Percentiles rank a stretch among this genome's conserved stretches.
These are phyloP conservation scores for Aphis craccivora DNA, from an alignment of 1,140 invertebrate genomes.

Conservation along the genomic window DNA sequence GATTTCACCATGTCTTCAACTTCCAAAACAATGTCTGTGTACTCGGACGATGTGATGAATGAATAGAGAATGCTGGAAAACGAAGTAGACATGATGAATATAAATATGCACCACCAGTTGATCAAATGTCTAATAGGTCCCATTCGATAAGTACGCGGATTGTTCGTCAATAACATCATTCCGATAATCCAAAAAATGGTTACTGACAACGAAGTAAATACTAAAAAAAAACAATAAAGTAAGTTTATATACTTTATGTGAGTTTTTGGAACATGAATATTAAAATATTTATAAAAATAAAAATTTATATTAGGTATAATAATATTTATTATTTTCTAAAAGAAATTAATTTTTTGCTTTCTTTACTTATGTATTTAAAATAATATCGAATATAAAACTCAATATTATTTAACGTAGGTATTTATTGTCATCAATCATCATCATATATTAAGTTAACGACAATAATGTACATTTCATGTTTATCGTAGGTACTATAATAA, in stretches of 20 bases:
- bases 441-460: too few species aligned
- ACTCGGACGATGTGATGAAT: slow-evolving; percentile 40
- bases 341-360: too few species aligned
- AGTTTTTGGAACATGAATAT: not conserved
- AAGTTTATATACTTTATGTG: not conserved
- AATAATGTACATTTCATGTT: too few species aligned
- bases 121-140: slow-evolving; percentile 53
- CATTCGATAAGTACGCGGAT: slow-evolving; percentile 1
- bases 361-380: too few species aligned
- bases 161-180: slow-evolving; percentile 39
- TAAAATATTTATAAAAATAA: too few species aligned
- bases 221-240: not conserved
- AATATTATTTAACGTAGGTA: too few species aligned
- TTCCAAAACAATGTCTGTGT: not conserved
- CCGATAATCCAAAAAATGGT: slow-evolving; percentile 49
- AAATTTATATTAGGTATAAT: too few species aligned
- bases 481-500: too few species aligned
- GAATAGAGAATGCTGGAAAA: slow-evolving; percentile 57
- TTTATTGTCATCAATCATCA: too few species aligned
- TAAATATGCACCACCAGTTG: slow-evolving; percentile 58
- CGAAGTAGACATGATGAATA: slow-evolving; percentile 47
- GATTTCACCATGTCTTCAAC: slow-evolving; percentile 34
- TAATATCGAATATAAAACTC: too few species aligned
- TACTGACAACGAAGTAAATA: slow-evolving; percentile 11
- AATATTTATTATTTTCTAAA: too few species aligned